phyloP scores from a whole-genome alignment of 2,797 vertebrate species.

The Muscicapa striata region DNA sequence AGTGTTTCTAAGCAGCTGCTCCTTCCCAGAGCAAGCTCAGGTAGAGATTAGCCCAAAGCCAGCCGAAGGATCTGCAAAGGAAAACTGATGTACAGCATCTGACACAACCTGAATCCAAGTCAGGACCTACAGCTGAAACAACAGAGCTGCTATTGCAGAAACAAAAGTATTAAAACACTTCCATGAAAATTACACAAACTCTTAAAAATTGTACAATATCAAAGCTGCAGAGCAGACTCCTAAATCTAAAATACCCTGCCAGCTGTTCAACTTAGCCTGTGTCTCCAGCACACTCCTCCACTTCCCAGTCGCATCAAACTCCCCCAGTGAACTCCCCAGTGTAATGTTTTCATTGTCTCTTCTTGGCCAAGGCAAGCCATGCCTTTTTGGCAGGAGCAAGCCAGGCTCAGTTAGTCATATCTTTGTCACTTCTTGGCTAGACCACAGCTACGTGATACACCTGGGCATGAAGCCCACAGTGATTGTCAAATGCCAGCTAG shows the following conservation, averaged over 20 bases:
- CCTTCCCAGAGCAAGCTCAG: not conserved
- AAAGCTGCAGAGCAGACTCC: not conserved
- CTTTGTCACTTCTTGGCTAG: constrained; percentile 42
- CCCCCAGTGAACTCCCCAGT: not conserved
- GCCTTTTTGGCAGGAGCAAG: constrained; percentile 1
- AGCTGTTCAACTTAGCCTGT: not conserved
- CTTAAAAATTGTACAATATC: not conserved
- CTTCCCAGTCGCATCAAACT: not conserved
- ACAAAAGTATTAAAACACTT: not conserved
- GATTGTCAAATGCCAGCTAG: constrained; percentile 21
- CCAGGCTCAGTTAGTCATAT: not conserved
- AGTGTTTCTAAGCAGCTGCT: not conserved
- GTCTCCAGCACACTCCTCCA: not conserved
- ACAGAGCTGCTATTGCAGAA: not conserved
- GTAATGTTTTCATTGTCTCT: constrained; percentile 3
- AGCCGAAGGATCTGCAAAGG: not conserved
- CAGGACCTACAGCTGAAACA: not conserved
- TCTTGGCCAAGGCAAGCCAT: not conserved
- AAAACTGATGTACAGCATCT: not conserved
- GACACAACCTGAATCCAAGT: not conserved
- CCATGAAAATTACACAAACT: not conserved
- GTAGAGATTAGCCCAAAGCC: not conserved
- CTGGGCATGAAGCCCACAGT: constrained; percentile 42
- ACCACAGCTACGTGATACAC: constrained; percentile 24
- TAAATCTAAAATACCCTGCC: not conserved